Base-by-base conservation (phyloP, 30 jellyfish, hydroid and myxozoan genomes). In the Aurelia aurita region DNA sequence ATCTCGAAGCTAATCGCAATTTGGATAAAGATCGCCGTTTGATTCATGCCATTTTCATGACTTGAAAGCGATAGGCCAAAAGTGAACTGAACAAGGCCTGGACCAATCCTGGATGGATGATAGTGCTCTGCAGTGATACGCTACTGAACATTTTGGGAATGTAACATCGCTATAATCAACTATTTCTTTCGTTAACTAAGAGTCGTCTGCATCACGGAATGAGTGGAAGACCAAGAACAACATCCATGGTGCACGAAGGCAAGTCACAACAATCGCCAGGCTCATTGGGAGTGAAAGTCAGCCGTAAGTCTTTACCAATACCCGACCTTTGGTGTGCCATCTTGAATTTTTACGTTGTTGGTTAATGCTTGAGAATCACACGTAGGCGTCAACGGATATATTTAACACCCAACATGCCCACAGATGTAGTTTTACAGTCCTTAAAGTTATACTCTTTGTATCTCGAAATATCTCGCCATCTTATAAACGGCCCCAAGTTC, bases 181-280 rank as follows among this genome's bases (percentile, higher is more conserved):
- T 26, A 25, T 67, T 67, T 34, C 19, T 10, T 54, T 35, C 60
- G 23, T 58, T 55, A 22, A 22, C 29, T 55, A 55, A 55, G 67
- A 55, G 51, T 39, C 51, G 16, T 67, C 58, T 28, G 49, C 49
- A 77, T 77, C n/a, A 35, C 88, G 88, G 62, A 20, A 88, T 88
- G 96, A 88, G 91, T 45, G 91, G 96, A 58, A 78, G 96, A 68
- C 96, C 89, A 63, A 77, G 96, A 55, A 88, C 96, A 47, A 88
- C 96, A 28, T 88, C 96, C 43, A 67, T 88, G 80, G 96, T 88
- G 28, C 93, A 83, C 43, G 96, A 88, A 45, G 83, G 89, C 72
- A 88, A 88, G 55, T 62, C 90, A 44, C 89, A 88, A 51, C 85
- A 89, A 19, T 88, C 96, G 44, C 89, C 96, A 23, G 88, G 96